phyloP scores from a whole-genome alignment of 2,113 vertebrate genomes.

The Hippocampus comes region DNA sequence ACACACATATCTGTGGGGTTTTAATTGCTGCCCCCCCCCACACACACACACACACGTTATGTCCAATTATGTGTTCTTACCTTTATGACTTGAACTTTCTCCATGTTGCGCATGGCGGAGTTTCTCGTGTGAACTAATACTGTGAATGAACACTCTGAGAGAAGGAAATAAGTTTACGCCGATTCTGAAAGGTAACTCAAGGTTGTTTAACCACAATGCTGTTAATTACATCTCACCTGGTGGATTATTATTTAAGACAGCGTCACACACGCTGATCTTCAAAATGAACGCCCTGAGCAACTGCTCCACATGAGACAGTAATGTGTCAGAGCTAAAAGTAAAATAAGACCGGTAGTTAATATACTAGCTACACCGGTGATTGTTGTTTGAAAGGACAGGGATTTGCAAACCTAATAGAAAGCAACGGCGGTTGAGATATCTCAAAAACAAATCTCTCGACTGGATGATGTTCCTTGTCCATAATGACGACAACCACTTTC shows the following conservation, averaged over 20 bases:
- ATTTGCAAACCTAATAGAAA: conserved; percentile 83
- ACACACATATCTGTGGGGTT: not conserved
- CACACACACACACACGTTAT: not conserved
- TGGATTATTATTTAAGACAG: conserved; percentile 93
- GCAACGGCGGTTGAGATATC: conserved; percentile 89
- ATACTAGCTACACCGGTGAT: not conserved
- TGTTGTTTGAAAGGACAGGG: not conserved
- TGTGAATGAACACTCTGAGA: conserved; percentile 89
- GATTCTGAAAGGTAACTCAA: not conserved
- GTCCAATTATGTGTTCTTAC: conserved; percentile 53
- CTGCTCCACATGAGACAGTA: conserved; percentile 92
- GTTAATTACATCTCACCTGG: conserved; percentile 76
- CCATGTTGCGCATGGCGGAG: conserved; percentile 94
- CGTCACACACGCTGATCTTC: conserved; percentile 97
- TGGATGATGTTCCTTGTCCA: conserved; percentile 97
- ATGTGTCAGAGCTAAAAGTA: conserved; percentile 81
- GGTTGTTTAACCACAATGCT: not conserved
- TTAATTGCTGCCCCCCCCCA: not conserved
- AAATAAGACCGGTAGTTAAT: conserved; percentile 9
- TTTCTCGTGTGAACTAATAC: conserved; percentile 96
- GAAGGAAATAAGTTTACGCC: not conserved
- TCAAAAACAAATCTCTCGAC: conserved; percentile 99
- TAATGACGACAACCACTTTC: conserved; percentile 94
- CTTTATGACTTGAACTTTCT: conserved; percentile 98
- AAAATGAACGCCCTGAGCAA: conserved; percentile 93